Conservation (phyloP, 2,888 invertebrate genomes). For the Drosophila paucipuncta region DNA sequence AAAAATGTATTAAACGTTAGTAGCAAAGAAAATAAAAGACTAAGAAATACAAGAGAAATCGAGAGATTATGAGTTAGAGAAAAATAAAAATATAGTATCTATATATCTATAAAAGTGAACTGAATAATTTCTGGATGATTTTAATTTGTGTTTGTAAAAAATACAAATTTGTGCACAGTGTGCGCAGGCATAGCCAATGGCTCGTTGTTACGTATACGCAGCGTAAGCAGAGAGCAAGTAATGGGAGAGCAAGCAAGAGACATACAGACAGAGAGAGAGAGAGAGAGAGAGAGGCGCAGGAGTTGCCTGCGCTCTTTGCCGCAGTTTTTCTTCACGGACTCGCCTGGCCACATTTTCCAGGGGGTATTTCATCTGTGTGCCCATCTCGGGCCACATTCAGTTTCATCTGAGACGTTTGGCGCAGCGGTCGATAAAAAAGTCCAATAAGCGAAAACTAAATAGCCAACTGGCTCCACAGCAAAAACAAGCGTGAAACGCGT, state of each 20-base stretch:
- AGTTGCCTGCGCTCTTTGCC: slow-evolving; percentile 72
- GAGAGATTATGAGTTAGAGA: background rate
- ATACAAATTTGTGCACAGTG: slow-evolving; percentile 27
- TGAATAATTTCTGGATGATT: background rate
- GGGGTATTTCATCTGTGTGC: slow-evolving; percentile 68
- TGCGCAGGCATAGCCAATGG: slow-evolving; percentile 42
- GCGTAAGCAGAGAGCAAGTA: slow-evolving; percentile 25
- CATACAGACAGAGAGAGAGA: slow-evolving; percentile 20
- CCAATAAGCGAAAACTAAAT: slow-evolving; percentile 16
- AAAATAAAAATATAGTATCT: background rate
- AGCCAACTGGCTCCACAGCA: slow-evolving; percentile 16
- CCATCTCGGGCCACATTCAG: slow-evolving; percentile 74
- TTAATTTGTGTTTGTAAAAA: background rate
- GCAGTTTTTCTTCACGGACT: slow-evolving; percentile 62
- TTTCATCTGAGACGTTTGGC: slow-evolving; percentile 85
- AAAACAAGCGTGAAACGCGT: slow-evolving; percentile 55
- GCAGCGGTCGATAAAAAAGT: slow-evolving; percentile 80
- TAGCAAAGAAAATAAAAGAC: rapidly evolving
- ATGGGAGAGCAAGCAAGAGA: slow-evolving; percentile 13
- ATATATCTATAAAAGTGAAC: background rate
- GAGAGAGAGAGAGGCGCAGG: slow-evolving; percentile 40
- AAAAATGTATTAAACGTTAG: background rate
- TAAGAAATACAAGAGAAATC: background rate
- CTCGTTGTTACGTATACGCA: slow-evolving; percentile 59
- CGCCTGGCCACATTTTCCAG: slow-evolving; percentile 70